Conservation (phyloP, 2,113 vertebrate species). For the Mellivora capensis region DNA sequence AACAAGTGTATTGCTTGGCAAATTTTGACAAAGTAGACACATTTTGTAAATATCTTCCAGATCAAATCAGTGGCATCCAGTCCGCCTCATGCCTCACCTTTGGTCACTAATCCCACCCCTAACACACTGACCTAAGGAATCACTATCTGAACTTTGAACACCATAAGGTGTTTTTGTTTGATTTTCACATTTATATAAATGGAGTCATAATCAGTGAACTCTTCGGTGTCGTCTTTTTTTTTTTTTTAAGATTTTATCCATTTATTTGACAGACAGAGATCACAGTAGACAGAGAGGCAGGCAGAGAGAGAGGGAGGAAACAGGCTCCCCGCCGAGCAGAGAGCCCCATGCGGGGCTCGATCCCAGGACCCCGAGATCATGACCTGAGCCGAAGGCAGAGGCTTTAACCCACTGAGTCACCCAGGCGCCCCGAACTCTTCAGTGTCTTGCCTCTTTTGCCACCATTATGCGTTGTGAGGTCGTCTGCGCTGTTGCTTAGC, state of each 20-base stretch:
- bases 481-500: background rate
- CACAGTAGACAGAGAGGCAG: too few relatives aligned
- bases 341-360: too few relatives aligned
- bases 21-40: background rate
- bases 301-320: too few relatives aligned
- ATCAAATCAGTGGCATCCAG: background rate
- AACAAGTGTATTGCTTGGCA: background rate
- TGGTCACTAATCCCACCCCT: background rate
- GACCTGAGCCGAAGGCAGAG: too few relatives aligned
- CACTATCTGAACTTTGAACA: background rate
- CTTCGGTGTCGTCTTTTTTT: background rate
- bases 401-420: too few relatives aligned
- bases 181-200: background rate
- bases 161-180: background rate
- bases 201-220: background rate
- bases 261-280: too few relatives aligned
- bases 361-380: too few relatives aligned
- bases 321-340: too few relatives aligned
- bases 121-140: background rate
- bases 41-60: background rate
- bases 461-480: background rate
- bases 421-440: too few relatives aligned
- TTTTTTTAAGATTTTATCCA: too few relatives aligned
- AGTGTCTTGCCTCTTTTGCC: background rate
- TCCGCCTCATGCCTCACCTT: background rate